phyloP scores from a whole-genome alignment of 2,113 vertebrate species.

The Isurus oxyrinchus region DNA sequence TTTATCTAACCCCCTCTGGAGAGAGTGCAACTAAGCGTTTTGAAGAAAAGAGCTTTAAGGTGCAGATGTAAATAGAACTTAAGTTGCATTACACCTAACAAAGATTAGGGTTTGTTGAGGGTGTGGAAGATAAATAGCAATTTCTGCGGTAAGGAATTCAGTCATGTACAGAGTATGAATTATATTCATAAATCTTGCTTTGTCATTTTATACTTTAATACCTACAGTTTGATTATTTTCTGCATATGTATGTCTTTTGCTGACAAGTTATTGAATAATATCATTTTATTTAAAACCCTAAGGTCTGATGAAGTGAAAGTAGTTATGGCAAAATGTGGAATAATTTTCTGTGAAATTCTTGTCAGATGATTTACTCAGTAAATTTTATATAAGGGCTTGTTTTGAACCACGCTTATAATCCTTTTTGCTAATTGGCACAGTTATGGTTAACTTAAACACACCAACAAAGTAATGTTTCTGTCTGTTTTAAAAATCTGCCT shows the following conservation, averaged over 20 bases:
- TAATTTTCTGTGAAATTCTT: not conserved
- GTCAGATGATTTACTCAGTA: not conserved
- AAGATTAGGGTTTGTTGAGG: not conserved
- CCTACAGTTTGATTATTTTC: not conserved
- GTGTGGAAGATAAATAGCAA: not conserved
- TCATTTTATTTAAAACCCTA: not conserved
- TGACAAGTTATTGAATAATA: not conserved
- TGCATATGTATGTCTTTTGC: not conserved
- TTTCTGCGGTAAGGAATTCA: not conserved
- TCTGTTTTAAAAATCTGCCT: too few relatives aligned
- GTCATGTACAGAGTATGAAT: not conserved
- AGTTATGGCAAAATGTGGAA: not conserved
- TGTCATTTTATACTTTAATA: not conserved
- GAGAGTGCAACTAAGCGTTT: not conserved
- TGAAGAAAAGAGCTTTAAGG: not conserved
- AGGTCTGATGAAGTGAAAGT: not conserved
- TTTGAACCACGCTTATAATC: not conserved
- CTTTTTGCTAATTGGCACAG: not conserved
- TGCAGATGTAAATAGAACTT: conserved; percentile 20
- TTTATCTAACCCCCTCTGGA: not conserved
- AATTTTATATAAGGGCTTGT: not conserved
- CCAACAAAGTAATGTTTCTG: too few relatives aligned
- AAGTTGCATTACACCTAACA: not conserved
- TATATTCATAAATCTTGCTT: not conserved
- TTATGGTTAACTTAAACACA: too few relatives aligned